These are phyloP conservation scores for Tineola bisselliella DNA, from an alignment of 2,888 invertebrate genomes.

Conservation along the genomic window DNA sequence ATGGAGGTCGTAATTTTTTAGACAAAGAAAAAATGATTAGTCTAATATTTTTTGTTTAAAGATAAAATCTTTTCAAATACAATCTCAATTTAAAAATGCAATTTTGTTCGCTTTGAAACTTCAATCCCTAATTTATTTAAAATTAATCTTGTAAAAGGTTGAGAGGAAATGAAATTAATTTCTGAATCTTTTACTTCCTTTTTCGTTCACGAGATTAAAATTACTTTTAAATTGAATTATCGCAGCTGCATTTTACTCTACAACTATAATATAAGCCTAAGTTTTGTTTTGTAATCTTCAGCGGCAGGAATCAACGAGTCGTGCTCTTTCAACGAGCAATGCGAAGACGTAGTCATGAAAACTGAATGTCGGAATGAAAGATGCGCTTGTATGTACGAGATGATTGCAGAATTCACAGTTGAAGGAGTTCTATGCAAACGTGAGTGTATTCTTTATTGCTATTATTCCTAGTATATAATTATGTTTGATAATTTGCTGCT, in stretches of 20 bases:
- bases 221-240: no score
- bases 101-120: not conserved
- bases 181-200: not conserved
- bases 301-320: conserved; percentile 83
- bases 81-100: no score
- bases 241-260: no score
- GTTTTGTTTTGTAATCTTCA: conserved; percentile 45
- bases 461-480: no score
- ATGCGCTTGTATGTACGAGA: conserved; percentile 83
- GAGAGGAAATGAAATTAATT: not conserved
- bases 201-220: no score
- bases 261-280: no score
- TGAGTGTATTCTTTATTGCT: conserved; percentile 36
- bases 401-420: conserved; percentile 73
- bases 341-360: conserved; percentile 76
- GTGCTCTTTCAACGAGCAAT: conserved; percentile 86
- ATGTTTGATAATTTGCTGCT: no score
- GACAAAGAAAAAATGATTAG: no score
- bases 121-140: not conserved
- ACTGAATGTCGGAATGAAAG: conserved; percentile 83
- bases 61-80: no score
- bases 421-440: conserved; percentile 83
- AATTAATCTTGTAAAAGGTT: not conserved
- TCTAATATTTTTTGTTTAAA: no score
- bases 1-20: no score